A percentile compares a stretch with the other conserved stretches of the same genome.
Conservation (phyloP, 2,888 invertebrate genomes). For the Hedychridium roseum region DNA sequence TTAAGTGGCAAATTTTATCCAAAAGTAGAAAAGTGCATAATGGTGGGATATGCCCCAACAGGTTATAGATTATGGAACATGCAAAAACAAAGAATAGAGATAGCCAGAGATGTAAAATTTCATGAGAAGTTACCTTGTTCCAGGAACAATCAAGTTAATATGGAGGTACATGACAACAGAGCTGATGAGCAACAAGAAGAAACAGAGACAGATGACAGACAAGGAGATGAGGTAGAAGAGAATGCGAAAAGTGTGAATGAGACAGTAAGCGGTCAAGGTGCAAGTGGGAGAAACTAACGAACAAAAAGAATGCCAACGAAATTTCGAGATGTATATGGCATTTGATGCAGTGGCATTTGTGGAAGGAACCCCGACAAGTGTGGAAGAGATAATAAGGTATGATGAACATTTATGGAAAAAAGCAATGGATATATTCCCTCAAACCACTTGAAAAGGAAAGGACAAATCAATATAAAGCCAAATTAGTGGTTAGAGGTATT, state of each 20-base stretch:
- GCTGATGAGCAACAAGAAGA: background rate
- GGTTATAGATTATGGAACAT: constrained; percentile 30
- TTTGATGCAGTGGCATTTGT: too few relatives aligned
- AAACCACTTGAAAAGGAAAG: constrained; percentile 40
- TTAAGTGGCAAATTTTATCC: background rate
- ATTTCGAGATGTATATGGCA: too few relatives aligned
- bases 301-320: too few relatives aligned
- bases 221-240: background rate
- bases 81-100: background rate
- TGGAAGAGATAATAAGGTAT: too few relatives aligned
- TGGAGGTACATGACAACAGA: background rate
- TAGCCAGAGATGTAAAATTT: background rate
- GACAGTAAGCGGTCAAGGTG: too few relatives aligned
- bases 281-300: too few relatives aligned
- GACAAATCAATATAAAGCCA: constrained; percentile 41
- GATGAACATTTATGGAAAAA: constrained; percentile 5
- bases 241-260: background rate
- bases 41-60: background rate
- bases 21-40: background rate
- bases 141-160: background rate
- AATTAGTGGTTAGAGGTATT: constrained; percentile 32
- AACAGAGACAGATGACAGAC: background rate
- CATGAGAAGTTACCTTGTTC: background rate
- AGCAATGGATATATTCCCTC: constrained; percentile 29
- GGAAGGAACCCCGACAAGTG: too few relatives aligned